phyloP scores from a whole-genome alignment of 2,797 vertebrate species.

The Sarcoramphus papa region DNA sequence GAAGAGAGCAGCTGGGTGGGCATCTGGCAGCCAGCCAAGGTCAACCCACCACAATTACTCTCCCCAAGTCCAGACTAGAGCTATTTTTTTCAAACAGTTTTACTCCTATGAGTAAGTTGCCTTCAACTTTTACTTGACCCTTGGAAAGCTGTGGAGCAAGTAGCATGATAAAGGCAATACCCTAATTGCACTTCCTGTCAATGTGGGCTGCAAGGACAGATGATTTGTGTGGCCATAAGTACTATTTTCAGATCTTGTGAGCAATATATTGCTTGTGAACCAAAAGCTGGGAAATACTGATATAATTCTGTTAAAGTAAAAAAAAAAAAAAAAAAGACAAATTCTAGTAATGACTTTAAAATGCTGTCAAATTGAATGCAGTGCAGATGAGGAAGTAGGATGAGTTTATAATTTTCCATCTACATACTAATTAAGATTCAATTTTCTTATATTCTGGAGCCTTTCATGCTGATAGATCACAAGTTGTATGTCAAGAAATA shows the following conservation, averaged over 20 bases:
- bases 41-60: background rate
- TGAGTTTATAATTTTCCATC: slow-evolving; percentile 1
- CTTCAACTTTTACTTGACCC: background rate
- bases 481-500: slow-evolving; percentile 15
- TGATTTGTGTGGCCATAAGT: background rate
- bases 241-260: background rate
- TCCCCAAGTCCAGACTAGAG: background rate
- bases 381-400: background rate
- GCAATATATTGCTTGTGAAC: background rate
- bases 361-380: background rate
- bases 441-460: background rate
- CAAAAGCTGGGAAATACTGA: background rate
- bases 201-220: background rate
- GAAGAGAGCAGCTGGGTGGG: background rate
- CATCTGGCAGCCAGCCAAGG: background rate
- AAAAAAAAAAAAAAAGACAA: background rate
- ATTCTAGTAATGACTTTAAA: background rate
- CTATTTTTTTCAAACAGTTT: background rate
- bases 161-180: background rate
- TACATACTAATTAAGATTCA: background rate
- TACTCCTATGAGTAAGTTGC: background rate
- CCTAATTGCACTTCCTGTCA: background rate
- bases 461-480: slow-evolving; percentile 16
- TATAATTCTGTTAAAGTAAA: background rate
- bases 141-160: background rate